Evolutionary conservation across 1,140 invertebrate genomes (phyloP).

Genomic region (Mya arenaria): DNA sequence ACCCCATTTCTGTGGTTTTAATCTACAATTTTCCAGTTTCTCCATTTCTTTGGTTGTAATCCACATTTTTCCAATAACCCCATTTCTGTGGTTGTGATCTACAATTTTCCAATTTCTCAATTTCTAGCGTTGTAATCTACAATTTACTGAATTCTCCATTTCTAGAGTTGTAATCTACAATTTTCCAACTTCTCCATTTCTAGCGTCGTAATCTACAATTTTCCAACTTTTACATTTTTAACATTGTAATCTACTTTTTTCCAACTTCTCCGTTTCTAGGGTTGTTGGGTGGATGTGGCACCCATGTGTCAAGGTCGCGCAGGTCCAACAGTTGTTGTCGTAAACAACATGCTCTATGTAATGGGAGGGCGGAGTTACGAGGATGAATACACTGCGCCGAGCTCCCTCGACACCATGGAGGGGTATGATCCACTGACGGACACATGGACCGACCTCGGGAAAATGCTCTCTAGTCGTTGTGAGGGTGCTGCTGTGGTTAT

Average conservation of each 20-base stretch:
- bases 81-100: no score
- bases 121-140: no score
- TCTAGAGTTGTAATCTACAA: no score
- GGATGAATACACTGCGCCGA: constrained; percentile 72
- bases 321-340: constrained; percentile 91
- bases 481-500: constrained; percentile 89
- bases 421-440: constrained; percentile 89
- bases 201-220: no score
- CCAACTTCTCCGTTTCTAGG: constrained; percentile 81
- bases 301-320: constrained; percentile 89
- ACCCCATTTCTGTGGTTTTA: no score
- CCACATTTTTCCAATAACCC: no score
- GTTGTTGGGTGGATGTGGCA: constrained; percentile 89
- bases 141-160: no score
- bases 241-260: neutral
- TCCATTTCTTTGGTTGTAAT: no score
- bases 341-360: constrained; percentile 90
- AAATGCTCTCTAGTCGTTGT: constrained; percentile 90
- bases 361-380: constrained; percentile 85
- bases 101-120: no score
- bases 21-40: no score
- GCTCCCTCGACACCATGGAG: constrained; percentile 90
- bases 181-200: no score
- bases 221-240: no score
- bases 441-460: constrained; percentile 88